A percentile compares a stretch with the other conserved stretches of the same genome.
Conservation (phyloP, 2,888 invertebrate species). For the Mactromeris polynyma region DNA sequence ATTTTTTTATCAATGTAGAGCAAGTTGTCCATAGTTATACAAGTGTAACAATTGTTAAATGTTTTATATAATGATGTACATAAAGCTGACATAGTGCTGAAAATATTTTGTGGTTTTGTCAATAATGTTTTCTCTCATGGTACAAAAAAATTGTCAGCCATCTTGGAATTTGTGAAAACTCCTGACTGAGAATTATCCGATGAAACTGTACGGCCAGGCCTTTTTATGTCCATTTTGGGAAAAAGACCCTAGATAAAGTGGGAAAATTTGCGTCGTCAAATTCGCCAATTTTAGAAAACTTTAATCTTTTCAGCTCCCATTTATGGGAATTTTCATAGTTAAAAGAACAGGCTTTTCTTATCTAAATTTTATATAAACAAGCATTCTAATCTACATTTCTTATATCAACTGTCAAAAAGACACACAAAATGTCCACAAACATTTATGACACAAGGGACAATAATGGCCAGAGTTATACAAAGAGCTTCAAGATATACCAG, state of each 20-base stretch:
- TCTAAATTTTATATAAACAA: too few relatives aligned
- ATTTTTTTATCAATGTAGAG: neutral
- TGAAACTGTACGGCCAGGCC: neutral
- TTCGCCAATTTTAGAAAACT: too few relatives aligned
- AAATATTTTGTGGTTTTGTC: neutral
- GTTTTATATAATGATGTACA: conserved; percentile 2
- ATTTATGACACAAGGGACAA: too few relatives aligned
- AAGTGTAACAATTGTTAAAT: neutral
- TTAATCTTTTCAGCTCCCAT: too few relatives aligned
- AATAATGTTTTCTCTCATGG: neutral
- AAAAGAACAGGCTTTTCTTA: too few relatives aligned
- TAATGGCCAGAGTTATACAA: too few relatives aligned
- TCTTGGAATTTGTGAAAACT: neutral
- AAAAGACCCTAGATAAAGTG: neutral
- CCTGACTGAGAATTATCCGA: neutral
- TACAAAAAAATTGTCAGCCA: neutral
- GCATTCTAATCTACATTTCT: too few relatives aligned
- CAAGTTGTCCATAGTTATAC: neutral
- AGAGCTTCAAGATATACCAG: too few relatives aligned
- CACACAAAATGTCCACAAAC: too few relatives aligned
- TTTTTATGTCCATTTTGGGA: neutral
- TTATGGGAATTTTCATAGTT: too few relatives aligned
- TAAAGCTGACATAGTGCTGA: neutral
- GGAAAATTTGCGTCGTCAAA: neutral
- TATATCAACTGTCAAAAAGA: too few relatives aligned